Percentiles rank a stretch among this genome's conserved stretches.
phyloP scores from a whole-genome alignment of 2,797 vertebrate genomes.

The Mormyrus proboscirostris region DNA sequence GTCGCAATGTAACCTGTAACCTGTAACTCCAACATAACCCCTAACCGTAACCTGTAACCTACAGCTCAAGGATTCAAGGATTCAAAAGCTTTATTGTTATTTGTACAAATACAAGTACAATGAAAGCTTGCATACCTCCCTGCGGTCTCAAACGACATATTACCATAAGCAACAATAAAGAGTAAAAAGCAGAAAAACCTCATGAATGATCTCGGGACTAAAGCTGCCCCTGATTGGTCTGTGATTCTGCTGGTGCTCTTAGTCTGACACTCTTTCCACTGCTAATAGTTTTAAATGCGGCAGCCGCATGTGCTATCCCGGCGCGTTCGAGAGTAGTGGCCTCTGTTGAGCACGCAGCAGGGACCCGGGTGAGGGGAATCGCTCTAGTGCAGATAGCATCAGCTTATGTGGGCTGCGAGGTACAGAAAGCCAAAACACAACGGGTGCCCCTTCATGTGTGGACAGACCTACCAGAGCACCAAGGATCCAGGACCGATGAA shows the following conservation, averaged over 20 bases:
- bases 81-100: background rate
- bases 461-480: constrained; percentile 31
- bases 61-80: background rate
- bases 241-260: background rate
- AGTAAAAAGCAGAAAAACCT: background rate
- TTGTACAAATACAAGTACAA: background rate
- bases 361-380: background rate
- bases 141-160: background rate
- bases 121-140: background rate
- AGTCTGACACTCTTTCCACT: background rate
- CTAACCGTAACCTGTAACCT: background rate
- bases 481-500: constrained; percentile 13
- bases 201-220: background rate
- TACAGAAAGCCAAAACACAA: constrained; percentile 47
- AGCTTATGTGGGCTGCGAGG: background rate
- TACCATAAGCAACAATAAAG: background rate
- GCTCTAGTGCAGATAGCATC: background rate
- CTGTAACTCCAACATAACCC: background rate
- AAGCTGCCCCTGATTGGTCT: background rate
- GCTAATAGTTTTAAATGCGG: background rate
- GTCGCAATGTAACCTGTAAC: background rate
- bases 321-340: background rate
- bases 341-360: background rate
- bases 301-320: background rate
- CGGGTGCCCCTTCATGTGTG: constrained; percentile 29